Conservation (phyloP, 2,797 vertebrate species). For the Melanotaenia maccullochi region DNA sequence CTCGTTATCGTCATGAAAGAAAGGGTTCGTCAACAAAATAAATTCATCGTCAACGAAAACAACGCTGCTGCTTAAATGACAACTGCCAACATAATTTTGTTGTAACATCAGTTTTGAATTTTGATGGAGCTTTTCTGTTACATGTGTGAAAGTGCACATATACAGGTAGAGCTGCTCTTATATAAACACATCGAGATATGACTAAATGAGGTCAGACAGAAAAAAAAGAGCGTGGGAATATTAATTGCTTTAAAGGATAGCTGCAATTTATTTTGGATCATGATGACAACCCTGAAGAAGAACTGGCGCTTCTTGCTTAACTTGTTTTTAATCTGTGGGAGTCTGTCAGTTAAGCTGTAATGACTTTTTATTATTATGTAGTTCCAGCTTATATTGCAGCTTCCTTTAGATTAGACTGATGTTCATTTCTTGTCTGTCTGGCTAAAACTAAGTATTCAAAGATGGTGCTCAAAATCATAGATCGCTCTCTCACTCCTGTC, state of each 20-base stretch:
- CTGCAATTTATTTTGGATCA: constrained; percentile 49
- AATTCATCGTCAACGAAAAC: no score
- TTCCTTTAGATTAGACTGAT: constrained; percentile 53
- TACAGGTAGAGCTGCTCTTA: not conserved
- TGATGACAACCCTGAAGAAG: constrained; percentile 25
- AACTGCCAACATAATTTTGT: no score
- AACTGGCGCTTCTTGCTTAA: constrained; percentile 70
- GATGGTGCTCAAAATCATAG: constrained; percentile 33
- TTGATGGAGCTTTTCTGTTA: not conserved
- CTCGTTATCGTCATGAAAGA: no score
- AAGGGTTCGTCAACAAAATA: no score
- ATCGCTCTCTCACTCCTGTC: constrained; percentile 21
- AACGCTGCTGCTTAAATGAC: no score
- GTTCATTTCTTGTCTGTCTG: constrained; percentile 34
- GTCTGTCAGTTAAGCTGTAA: constrained; percentile 62
- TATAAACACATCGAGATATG: not conserved
- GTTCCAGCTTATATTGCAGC: constrained; percentile 53
- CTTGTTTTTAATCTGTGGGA: constrained; percentile 56
- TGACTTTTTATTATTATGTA: constrained; percentile 67
- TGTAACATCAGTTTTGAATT: not conserved
- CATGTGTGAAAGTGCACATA: not conserved
- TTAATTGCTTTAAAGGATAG: constrained; percentile 50
- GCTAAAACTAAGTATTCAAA: constrained; percentile 38
- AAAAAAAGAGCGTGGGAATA: constrained; percentile 41
- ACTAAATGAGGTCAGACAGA: constrained; percentile 13